Evolutionary conservation across 2,113 vertebrate genomes (phyloP).

Genomic region (Egretta garzetta): DNA sequence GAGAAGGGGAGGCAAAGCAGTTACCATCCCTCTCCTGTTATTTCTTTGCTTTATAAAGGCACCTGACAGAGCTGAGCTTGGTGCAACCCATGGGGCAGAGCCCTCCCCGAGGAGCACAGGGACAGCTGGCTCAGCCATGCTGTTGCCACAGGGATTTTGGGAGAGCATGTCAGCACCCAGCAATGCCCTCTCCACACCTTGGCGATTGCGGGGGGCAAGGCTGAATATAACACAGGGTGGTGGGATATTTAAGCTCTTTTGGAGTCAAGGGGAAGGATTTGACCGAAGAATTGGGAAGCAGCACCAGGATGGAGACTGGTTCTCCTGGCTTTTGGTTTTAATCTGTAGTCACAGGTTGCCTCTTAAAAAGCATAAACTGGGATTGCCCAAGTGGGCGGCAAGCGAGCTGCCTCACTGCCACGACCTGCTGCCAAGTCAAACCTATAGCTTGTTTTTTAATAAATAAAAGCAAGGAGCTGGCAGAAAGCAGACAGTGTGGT

Average conservation of each 20-base stretch:
- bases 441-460: not conserved
- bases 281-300: not conserved
- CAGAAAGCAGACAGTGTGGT: not conserved
- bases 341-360: not conserved
- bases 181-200: not conserved
- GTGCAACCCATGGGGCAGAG: not conserved
- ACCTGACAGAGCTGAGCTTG: not conserved
- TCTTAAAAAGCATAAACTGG: not conserved
- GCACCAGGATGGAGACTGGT: not conserved
- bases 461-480: not conserved
- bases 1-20: not conserved
- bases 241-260: not conserved
- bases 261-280: not conserved
- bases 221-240: fast-evolving
- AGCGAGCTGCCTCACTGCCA: not conserved
- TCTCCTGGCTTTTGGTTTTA: not conserved
- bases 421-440: not conserved
- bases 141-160: not conserved
- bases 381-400: fast-evolving
- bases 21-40: not conserved
- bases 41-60: not conserved
- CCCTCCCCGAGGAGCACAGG: fast-evolving
- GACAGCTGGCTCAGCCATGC: not conserved
- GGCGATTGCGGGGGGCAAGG: fast-evolving
- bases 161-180: not conserved